Conservation (phyloP, 2,888 invertebrate species). For the Adineta ricciae region DNA sequence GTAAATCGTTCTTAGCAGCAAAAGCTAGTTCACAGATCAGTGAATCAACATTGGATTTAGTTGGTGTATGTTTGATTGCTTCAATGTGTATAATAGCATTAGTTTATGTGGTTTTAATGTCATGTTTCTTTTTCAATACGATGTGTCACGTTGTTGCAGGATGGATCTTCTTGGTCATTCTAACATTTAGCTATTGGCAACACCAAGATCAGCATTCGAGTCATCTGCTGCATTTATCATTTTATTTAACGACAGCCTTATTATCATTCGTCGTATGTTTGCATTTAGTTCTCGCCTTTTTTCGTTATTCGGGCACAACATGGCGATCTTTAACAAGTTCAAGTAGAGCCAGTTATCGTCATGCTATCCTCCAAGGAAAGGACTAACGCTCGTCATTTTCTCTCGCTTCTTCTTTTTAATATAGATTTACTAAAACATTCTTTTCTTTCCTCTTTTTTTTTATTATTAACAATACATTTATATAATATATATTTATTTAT, state of each 20-base stretch:
- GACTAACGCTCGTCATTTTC: neutral
- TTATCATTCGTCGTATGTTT: neutral
- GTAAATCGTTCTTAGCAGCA: neutral
- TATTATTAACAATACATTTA: neutral
- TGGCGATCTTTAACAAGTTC: neutral
- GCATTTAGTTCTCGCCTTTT: neutral
- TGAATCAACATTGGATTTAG: neutral
- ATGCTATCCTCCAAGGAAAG: neutral
- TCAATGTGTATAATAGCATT: neutral
- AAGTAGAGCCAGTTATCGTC: neutral
- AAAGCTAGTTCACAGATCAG: neutral
- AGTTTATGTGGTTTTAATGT: neutral
- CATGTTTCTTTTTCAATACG: neutral
- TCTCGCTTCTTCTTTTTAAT: neutral
- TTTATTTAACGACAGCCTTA: neutral
- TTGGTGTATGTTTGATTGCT: neutral
- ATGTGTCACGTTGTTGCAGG: neutral
- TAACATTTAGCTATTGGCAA: neutral
- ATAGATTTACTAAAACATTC: neutral
- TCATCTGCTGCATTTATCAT: neutral
- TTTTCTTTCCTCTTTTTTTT: neutral
- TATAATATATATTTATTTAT: neutral
- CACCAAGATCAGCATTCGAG: neutral
- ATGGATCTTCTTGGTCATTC: neutral
- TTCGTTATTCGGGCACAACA: neutral